Evolutionary conservation across 2,888 invertebrate genomes (phyloP).

Genomic region (Heliconius ethilla): DNA sequence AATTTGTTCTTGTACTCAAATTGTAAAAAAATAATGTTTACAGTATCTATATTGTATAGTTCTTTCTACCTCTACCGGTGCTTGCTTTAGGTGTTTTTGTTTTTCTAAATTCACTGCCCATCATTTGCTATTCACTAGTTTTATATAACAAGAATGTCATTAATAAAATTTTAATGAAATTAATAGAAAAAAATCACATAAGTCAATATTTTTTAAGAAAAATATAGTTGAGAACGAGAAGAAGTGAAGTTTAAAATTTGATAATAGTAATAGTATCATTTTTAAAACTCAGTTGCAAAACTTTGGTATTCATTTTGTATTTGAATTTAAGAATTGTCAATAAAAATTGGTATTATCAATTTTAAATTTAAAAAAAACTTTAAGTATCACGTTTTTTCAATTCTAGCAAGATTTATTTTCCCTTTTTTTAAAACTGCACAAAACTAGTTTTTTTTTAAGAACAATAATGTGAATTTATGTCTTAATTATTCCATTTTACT

Average conservation of each 20-base stretch:
- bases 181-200: neutral
- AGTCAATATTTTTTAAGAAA: slow-evolving; percentile 13
- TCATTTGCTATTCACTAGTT: slow-evolving; percentile 15
- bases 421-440: neutral
- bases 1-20: slow-evolving; percentile 36
- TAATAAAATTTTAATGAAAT: neutral
- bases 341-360: neutral
- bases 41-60: slow-evolving; percentile 51
- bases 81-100: slow-evolving; percentile 61
- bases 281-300: too few species aligned
- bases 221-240: neutral
- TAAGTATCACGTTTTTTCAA: neutral
- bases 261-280: too few species aligned
- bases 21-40: slow-evolving; percentile 33
- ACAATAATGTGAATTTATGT: neutral
- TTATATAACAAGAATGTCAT: slow-evolving; percentile 3
- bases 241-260: too few species aligned
- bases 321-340: too few species aligned
- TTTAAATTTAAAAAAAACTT: neutral
- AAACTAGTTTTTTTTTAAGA: neutral
- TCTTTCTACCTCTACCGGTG: slow-evolving; percentile 76
- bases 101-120: slow-evolving; percentile 36
- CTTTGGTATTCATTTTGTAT: too few species aligned
- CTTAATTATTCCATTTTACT: neutral
- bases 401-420: neutral